Evolutionary conservation across 1,140 invertebrate genomes (phyloP).

Genomic region (Drosophila rhopaloa): DNA sequence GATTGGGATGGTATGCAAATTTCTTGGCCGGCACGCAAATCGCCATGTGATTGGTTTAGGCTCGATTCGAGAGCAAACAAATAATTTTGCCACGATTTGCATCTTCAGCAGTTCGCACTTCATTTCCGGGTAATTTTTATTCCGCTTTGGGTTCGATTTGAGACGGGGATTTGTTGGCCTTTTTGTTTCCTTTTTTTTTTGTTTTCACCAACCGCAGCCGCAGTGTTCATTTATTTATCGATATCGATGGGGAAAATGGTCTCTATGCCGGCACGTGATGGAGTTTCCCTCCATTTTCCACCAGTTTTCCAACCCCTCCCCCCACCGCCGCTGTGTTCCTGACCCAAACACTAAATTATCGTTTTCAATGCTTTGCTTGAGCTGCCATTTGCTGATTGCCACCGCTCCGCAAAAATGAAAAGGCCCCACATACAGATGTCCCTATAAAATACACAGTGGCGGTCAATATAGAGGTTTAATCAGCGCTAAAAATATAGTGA

Average conservation of each 20-base stretch:
- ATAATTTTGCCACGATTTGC: constrained; percentile 29
- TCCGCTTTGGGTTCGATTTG: constrained; percentile 5
- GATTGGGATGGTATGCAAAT: constrained; percentile 10
- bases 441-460: background rate
- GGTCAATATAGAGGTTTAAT: background rate
- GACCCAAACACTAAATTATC: constrained; percentile 39
- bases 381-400: constrained; percentile 49
- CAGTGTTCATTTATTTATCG: constrained; percentile 49
- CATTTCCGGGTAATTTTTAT: constrained; percentile 27
- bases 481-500: no score
- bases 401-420: constrained; percentile 9
- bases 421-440: constrained; percentile 6
- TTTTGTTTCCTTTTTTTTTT: background rate
- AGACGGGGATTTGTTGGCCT: constrained; percentile 11
- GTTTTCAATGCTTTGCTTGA: constrained; percentile 37
- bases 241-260: constrained; percentile 30
- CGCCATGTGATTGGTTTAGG: constrained; percentile 14
- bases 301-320: background rate
- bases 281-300: background rate
- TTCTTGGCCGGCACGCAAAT: constrained; percentile 19
- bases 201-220: constrained; percentile 18
- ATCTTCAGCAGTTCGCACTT: constrained; percentile 38
- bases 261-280: constrained; percentile 33
- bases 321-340: constrained; percentile 10
- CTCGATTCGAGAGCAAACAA: constrained; percentile 6